These are phyloP conservation scores for Chroicocephalus ridibundus DNA, from an alignment of 2,113 vertebrate genomes.

Conservation along the genomic window DNA sequence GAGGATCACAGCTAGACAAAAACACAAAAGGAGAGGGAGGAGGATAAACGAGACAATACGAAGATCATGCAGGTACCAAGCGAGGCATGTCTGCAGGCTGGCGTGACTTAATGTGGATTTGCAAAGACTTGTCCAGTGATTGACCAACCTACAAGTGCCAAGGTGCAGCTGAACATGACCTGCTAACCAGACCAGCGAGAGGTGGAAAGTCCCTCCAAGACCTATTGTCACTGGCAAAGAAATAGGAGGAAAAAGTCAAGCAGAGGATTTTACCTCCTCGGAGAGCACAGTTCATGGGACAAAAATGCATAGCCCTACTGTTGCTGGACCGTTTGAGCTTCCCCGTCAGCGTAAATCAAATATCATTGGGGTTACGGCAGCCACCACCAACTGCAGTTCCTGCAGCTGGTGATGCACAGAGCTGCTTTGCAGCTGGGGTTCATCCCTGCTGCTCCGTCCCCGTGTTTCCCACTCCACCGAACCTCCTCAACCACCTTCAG, in stretches of 20 bases:
- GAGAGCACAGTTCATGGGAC: neutral
- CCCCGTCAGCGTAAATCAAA: neutral
- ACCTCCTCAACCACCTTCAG: neutral
- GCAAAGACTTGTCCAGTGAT: neutral
- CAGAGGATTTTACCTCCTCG: neutral
- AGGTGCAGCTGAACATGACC: neutral
- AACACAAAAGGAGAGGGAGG: neutral
- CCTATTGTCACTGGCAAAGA: neutral
- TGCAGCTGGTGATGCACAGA: neutral
- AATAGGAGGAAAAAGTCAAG: neutral
- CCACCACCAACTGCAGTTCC: neutral
- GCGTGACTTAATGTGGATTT: neutral
- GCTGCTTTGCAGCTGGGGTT: neutral
- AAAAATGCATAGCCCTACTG: neutral
- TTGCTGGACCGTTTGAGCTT: neutral
- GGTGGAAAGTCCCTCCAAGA: neutral
- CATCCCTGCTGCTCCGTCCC: neutral
- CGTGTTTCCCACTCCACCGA: rapidly evolving
- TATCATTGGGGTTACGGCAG: neutral
- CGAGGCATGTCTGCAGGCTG: neutral
- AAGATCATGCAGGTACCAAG: neutral
- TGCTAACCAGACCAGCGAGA: neutral
- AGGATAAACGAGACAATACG: neutral
- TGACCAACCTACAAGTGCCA: neutral
- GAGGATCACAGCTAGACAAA: neutral